phyloP scores from a whole-genome alignment of 2,797 vertebrate genomes.

The Caiman crocodilus region DNA sequence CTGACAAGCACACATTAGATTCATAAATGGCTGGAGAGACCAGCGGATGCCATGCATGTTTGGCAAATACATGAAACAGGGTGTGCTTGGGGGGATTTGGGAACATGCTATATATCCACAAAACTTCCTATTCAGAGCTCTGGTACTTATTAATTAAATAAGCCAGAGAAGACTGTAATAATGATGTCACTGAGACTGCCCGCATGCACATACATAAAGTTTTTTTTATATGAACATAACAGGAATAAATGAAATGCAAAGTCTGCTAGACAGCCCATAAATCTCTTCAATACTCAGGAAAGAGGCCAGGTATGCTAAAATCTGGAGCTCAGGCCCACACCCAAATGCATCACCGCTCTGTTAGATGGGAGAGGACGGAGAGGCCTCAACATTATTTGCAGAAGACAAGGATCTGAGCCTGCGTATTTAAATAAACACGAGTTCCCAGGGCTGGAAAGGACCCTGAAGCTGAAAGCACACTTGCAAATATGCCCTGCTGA shows the following conservation, averaged over 20 bases:
- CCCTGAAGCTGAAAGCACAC: not conserved
- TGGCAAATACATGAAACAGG: not conserved
- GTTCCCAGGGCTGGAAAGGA: not conserved
- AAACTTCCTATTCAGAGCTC: not conserved
- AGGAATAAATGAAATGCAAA: not conserved
- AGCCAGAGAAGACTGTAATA: not conserved
- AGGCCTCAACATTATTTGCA: not conserved
- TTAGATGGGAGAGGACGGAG: not conserved
- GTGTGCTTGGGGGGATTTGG: not conserved
- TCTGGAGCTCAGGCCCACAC: not conserved
- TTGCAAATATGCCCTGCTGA: not conserved
- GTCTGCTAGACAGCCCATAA: not conserved
- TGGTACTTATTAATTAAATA: not conserved
- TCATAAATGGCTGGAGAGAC: not conserved
- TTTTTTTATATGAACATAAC: not conserved
- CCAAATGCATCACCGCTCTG: not conserved
- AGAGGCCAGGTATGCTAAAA: not conserved
- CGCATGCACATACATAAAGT: not conserved
- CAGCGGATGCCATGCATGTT: not conserved
- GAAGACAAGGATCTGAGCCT: not conserved
- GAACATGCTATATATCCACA: not conserved
- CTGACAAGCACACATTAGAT: not conserved
- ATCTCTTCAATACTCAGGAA: not conserved
- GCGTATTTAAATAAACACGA: conserved; percentile 23
- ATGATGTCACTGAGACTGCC: not conserved